Conservation (phyloP, 2,888 invertebrate species). For the Lepidocyrtinus sp. region DNA sequence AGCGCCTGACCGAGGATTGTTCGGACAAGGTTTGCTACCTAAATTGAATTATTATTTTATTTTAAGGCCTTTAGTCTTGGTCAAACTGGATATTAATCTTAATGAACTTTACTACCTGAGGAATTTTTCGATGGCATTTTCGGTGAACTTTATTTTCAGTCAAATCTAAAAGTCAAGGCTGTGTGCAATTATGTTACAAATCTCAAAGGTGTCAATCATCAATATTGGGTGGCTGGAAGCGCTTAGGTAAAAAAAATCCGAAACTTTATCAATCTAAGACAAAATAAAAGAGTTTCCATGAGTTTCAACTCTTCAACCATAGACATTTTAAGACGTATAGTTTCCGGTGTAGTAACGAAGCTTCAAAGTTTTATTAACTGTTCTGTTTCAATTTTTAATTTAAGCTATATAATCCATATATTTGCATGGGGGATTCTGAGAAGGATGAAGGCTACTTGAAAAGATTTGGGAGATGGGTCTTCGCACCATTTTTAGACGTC, state of each 20-base stretch:
- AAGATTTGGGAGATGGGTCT: not conserved
- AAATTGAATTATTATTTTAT: not conserved
- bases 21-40: not conserved
- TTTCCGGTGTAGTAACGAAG: too few relatives aligned
- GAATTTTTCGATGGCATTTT: not conserved
- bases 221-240: not conserved
- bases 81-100: not conserved
- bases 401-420: too few relatives aligned
- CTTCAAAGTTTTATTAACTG: too few relatives aligned
- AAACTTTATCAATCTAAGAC: too few relatives aligned
- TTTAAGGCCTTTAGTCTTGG: not conserved
- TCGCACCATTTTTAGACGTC: not conserved
- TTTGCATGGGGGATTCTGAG: constrained; percentile 11
- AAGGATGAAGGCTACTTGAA: not conserved
- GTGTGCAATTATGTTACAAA: not conserved
- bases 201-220: not conserved
- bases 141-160: not conserved
- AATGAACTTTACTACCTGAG: not conserved
- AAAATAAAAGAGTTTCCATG: too few relatives aligned
- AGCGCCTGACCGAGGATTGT: not conserved
- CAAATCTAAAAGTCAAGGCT: not conserved
- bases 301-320: not conserved
- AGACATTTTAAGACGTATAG: not conserved
- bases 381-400: too few relatives aligned
- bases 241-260: too few relatives aligned